phyloP scores from a whole-genome alignment of 2,888 invertebrate genomes.

The Kuschelorhynchus macadamiae region DNA sequence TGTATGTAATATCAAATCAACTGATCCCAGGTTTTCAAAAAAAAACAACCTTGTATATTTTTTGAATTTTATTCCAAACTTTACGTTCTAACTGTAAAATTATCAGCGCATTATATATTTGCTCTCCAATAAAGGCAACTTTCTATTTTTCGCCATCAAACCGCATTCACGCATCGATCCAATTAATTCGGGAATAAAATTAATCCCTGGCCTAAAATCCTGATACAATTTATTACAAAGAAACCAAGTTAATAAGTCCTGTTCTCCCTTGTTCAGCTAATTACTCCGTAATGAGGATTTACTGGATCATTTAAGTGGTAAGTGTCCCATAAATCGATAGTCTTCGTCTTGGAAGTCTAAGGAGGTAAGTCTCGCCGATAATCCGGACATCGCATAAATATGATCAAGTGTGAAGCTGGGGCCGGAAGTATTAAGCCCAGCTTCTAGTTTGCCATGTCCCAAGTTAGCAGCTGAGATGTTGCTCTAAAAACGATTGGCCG shows the following conservation, averaged over 20 bases:
- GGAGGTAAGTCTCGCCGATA: constrained; percentile 66
- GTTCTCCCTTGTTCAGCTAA: constrained; percentile 58
- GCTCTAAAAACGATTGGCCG: constrained; percentile 63
- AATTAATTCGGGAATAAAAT: constrained; percentile 24
- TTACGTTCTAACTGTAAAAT: no score
- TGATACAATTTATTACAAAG: constrained; percentile 28
- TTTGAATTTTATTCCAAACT: no score
- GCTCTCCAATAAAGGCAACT: no score
- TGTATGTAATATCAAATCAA: no score
- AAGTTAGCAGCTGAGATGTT: constrained; percentile 67
- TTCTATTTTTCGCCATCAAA: no score
- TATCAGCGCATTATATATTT: no score
- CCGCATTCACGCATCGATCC: not conserved
- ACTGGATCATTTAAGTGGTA: constrained; percentile 65
- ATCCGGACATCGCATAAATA: constrained; percentile 71
- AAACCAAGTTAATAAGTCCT: constrained; percentile 20
- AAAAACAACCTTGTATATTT: no score
- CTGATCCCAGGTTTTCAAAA: no score
- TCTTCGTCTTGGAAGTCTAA: constrained; percentile 67
- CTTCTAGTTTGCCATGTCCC: constrained; percentile 69
- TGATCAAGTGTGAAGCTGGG: constrained; percentile 71
- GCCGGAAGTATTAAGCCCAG: constrained; percentile 69
- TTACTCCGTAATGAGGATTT: constrained; percentile 67
- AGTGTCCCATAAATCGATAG: constrained; percentile 69
- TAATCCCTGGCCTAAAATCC: constrained; percentile 26